A percentile compares a stretch with the other conserved stretches of the same genome.
Evolutionary conservation across 2,888 invertebrate species (phyloP).

Genomic region (Diaprepes abbreviatus): DNA sequence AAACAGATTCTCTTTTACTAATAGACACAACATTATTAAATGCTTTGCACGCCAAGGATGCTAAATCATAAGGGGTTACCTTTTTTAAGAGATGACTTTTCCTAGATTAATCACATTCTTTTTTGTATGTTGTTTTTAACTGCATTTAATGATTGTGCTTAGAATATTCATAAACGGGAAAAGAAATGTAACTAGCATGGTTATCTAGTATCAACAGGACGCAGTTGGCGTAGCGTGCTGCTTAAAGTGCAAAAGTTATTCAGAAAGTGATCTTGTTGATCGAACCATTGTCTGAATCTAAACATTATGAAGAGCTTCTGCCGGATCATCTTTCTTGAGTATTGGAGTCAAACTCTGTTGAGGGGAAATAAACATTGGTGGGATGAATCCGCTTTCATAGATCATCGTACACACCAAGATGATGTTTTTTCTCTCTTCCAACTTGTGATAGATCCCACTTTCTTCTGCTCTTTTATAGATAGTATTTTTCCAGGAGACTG

Average conservation of each 20-base stretch:
- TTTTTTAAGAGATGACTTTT: slow-evolving; percentile 52
- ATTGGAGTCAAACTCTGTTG: slow-evolving; percentile 63
- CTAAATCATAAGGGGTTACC: slow-evolving; percentile 58
- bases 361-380: slow-evolving; percentile 68
- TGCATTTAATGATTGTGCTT: slow-evolving; percentile 52
- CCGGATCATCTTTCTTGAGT: slow-evolving; percentile 64
- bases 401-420: slow-evolving; percentile 53
- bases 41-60: slow-evolving; percentile 53
- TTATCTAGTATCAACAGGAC: slow-evolving; percentile 59
- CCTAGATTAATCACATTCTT: slow-evolving; percentile 57
- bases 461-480: not conserved
- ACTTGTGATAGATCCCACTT: slow-evolving; percentile 26
- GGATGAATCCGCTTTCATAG: slow-evolving; percentile 63
- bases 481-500: not conserved
- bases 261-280: slow-evolving; percentile 54
- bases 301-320: slow-evolving; percentile 59
- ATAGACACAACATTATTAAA: slow-evolving; percentile 54
- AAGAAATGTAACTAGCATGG: slow-evolving; percentile 56
- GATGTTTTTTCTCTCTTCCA: slow-evolving; percentile 35
- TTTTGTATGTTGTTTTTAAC: slow-evolving; percentile 56
- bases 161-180: slow-evolving; percentile 51
- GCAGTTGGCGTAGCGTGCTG: slow-evolving; percentile 50
- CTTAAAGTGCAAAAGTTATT: slow-evolving; percentile 52
- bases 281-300: slow-evolving; percentile 55
- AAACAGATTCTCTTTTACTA: slow-evolving; percentile 59